These are phyloP conservation scores for Crossaster papposus DNA, from an alignment of 53 echinoderm and acorn worm species.

Conservation along the genomic window DNA sequence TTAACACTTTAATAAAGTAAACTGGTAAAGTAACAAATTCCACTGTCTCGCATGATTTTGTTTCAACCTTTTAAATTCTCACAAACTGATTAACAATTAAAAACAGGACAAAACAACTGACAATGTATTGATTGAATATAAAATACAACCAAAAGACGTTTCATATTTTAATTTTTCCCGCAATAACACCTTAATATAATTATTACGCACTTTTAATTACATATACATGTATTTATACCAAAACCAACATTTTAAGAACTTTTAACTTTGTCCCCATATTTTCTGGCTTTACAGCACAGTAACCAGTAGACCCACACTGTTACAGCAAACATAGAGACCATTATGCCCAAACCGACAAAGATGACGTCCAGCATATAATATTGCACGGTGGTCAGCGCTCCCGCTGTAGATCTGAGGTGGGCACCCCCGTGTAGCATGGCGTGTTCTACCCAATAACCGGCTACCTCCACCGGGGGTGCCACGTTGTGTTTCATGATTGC, in stretches of 20 bases:
- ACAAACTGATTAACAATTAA: no score
- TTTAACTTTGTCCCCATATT: conserved; percentile 12
- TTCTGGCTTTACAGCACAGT: neutral
- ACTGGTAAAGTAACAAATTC: no score
- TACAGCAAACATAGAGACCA: neutral
- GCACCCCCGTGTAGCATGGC: conserved; percentile 46
- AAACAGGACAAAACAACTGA: neutral
- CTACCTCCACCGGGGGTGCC: conserved; percentile 33
- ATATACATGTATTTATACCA: no score
- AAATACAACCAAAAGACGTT: neutral
- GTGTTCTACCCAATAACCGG: conserved; percentile 52
- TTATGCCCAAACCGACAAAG: neutral
- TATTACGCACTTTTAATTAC: no score
- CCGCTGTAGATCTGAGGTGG: conserved; percentile 47
- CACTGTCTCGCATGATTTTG: no score
- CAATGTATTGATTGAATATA: neutral
- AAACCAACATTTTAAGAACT: neutral
- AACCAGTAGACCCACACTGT: neutral
- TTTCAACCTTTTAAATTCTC: no score
- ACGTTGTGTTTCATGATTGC: conserved; percentile 53
- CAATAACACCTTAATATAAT: no score
- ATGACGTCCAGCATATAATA: conserved; percentile 50
- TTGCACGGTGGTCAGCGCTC: conserved; percentile 8
- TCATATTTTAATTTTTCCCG: no score
- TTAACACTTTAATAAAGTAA: no score